Conservation (phyloP, 2,113 vertebrate genomes). For the Burhinus bistriatus region DNA sequence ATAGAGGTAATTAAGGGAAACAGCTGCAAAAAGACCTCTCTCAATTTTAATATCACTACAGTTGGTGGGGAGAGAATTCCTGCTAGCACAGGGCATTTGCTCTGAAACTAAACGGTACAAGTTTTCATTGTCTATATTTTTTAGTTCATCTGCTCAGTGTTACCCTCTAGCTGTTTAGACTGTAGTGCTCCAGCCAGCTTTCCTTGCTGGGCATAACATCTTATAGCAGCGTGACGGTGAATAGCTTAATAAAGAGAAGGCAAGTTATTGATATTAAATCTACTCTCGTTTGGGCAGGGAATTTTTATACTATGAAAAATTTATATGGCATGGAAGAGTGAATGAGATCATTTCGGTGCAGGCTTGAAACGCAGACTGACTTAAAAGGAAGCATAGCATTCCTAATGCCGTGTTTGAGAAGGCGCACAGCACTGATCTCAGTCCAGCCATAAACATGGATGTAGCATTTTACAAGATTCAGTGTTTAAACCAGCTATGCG, state of each 20-base stretch:
- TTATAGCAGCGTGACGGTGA: not conserved
- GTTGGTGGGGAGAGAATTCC: not conserved
- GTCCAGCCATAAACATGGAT: not conserved
- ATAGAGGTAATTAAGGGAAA: not conserved
- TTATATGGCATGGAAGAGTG: not conserved
- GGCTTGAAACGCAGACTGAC: not conserved
- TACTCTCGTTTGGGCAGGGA: not conserved
- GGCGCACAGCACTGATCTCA: not conserved
- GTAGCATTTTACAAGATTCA: not conserved
- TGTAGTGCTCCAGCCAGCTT: not conserved
- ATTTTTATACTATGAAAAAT: constrained; percentile 13
- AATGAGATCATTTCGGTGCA: not conserved
- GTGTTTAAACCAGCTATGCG: not conserved
- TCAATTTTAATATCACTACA: not conserved
- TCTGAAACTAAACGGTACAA: not conserved
- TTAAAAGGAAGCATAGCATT: not conserved
- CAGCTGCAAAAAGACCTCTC: not conserved
- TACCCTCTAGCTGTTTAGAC: not conserved
- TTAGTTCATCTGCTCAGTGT: not conserved
- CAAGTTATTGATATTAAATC: not conserved
- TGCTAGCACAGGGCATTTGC: not conserved
- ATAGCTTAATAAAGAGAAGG: not conserved
- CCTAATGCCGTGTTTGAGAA: not conserved
- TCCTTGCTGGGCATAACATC: not conserved
- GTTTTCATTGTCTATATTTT: not conserved